Conservation (phyloP, 2,113 vertebrate genomes). For the Perognathus longimembris region DNA sequence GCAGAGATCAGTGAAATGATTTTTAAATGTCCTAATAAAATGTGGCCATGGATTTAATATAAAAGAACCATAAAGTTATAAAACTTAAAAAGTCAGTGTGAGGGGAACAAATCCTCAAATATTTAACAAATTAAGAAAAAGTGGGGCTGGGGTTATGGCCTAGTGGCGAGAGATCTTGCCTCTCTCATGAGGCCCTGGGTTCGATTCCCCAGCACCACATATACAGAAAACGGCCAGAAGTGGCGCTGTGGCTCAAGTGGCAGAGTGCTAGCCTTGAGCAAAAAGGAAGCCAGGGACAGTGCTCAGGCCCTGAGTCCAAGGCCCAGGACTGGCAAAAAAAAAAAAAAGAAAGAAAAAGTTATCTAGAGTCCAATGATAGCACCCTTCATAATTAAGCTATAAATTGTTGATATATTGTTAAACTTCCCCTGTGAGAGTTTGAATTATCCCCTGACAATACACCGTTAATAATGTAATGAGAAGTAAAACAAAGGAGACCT, state of each 20-base stretch:
- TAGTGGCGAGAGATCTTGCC: too few relatives aligned
- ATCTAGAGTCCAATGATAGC: conserved; percentile 32
- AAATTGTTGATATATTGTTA: conserved; percentile 48
- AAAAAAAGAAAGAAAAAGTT: too few relatives aligned
- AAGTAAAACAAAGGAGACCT: conserved; percentile 68
- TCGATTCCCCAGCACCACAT: too few relatives aligned
- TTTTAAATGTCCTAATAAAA: conserved; percentile 45
- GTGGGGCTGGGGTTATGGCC: too few relatives aligned
- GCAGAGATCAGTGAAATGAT: conserved; percentile 16
- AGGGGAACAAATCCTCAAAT: neutral
- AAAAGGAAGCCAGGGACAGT: too few relatives aligned
- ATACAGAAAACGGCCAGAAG: too few relatives aligned
- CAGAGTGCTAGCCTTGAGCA: too few relatives aligned
- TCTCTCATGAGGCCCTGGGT: too few relatives aligned
- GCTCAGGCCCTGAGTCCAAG: too few relatives aligned
- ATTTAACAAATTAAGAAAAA: conserved; percentile 37
- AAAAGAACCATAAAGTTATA: conserved; percentile 48
- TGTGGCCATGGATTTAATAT: conserved; percentile 6
- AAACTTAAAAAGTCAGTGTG: conserved; percentile 50
- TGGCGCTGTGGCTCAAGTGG: too few relatives aligned
- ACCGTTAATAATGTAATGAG: conserved; percentile 72
- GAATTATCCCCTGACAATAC: conserved; percentile 51
- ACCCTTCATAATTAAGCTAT: conserved; percentile 18
- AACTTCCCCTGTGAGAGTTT: conserved; percentile 49
- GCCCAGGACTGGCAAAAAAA: too few relatives aligned